Conservation (phyloP, 1,140 invertebrate genomes). For the Asobara japonica region DNA sequence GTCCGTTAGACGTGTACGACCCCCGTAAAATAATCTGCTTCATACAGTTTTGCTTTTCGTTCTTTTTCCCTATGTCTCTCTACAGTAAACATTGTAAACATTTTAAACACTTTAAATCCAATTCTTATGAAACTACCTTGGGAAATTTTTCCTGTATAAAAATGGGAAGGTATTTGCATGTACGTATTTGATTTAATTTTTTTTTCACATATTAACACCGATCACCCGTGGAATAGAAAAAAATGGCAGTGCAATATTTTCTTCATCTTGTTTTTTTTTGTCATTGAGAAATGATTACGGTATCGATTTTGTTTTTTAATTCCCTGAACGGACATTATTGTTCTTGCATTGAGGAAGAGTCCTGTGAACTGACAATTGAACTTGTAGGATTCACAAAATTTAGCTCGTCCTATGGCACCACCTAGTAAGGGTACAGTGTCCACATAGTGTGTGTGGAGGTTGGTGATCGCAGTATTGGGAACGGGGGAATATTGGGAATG, state of each 20-base stretch:
- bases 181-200: conserved; percentile 9
- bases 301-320: no score
- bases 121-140: conserved; percentile 8
- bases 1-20: conserved; percentile 11
- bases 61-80: conserved; percentile 3
- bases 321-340: conserved; percentile 7
- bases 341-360: not conserved
- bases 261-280: conserved; percentile 16
- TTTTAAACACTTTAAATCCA: conserved; percentile 49
- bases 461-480: no score
- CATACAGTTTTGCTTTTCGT: conserved; percentile 37
- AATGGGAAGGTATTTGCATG: conserved; percentile 22
- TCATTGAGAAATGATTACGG: conserved; percentile 17
- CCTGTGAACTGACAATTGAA: conserved; percentile 44
- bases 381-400: no score
- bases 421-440: no score
- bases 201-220: not conserved
- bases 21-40: conserved; percentile 35
- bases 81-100: conserved; percentile 26
- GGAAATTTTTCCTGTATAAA: conserved; percentile 35
- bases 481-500: no score
- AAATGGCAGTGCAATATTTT: conserved; percentile 55
- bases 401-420: no score
- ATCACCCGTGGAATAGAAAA: conserved; percentile 44
- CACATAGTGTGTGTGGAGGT: no score